Conservation (phyloP, 2,113 vertebrate genomes). For the Poicephalus meyeri region DNA sequence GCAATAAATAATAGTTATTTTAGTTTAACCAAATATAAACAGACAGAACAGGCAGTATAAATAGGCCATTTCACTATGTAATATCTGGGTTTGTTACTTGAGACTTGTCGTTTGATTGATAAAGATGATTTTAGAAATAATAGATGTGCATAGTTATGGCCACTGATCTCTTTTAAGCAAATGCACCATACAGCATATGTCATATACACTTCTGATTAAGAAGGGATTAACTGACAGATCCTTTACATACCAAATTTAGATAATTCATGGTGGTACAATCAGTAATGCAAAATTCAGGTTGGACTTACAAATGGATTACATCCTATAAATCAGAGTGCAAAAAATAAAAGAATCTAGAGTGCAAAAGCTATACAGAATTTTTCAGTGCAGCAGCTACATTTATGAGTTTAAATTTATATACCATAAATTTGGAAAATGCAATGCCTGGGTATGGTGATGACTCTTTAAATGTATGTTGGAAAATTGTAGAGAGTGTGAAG, state of each 20-base stretch:
- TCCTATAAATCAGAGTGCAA: background rate
- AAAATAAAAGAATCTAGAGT: background rate
- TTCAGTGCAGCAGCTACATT: background rate
- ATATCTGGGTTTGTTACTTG: background rate
- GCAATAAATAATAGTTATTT: background rate
- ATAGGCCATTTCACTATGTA: background rate
- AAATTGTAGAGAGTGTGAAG: background rate
- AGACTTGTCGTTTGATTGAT: background rate
- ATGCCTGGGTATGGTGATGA: background rate
- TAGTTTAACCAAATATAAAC: background rate
- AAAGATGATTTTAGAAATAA: background rate
- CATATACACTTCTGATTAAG: background rate
- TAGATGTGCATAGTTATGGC: background rate
- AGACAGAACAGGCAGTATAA: background rate
- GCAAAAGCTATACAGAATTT: background rate
- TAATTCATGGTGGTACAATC: background rate
- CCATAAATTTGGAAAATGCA: background rate
- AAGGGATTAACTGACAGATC: background rate
- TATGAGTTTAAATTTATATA: background rate
- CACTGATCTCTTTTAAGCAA: background rate
- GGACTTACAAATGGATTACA: background rate
- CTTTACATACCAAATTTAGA: background rate
- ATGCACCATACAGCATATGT: background rate
- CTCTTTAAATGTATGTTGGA: background rate
- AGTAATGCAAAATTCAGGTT: background rate